phyloP scores from a whole-genome alignment of 2,888 invertebrate species.

The Balanococcus diminutus region DNA sequence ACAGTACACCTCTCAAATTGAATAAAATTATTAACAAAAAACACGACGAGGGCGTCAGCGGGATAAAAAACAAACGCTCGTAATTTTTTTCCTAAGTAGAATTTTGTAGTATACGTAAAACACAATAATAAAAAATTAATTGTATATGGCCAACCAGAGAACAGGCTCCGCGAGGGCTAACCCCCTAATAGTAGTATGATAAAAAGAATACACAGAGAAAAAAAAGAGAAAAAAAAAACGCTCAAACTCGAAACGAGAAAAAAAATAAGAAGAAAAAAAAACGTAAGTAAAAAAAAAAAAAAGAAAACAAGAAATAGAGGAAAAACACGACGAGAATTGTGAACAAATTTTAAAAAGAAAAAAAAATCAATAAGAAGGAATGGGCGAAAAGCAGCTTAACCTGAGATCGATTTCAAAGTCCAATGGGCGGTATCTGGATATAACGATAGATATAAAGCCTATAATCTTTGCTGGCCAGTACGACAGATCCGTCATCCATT shows the following conservation, averaged over 20 bases:
- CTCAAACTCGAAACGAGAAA: background rate
- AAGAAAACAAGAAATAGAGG: background rate
- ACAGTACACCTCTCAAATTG: constrained; percentile 23
- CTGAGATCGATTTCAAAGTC: constrained; percentile 55
- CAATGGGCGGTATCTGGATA: constrained; percentile 82
- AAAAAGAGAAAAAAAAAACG: background rate
- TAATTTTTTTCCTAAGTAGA: constrained; percentile 50
- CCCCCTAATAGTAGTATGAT: too few relatives aligned
- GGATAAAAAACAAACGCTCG: constrained; percentile 28
- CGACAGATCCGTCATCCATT: constrained; percentile 98
- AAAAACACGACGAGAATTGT: constrained; percentile 20
- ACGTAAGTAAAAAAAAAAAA: constrained; percentile 44
- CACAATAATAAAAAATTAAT: constrained; percentile 38
- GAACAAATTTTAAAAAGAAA: background rate
- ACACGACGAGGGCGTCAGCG: background rate
- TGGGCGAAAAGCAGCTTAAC: constrained; percentile 47
- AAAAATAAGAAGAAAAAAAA: constrained; percentile 17
- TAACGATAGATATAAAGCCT: constrained; percentile 99
- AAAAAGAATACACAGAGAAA: constrained; percentile 30
- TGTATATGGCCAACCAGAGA: constrained; percentile 49
- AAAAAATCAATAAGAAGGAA: constrained; percentile 32
- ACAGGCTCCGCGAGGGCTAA: background rate
- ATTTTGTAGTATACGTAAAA: constrained; percentile 40
- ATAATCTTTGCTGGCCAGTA: constrained; percentile 98
- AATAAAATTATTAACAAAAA: constrained; percentile 17